A percentile compares a stretch with the other conserved stretches of the same genome.
These are phyloP conservation scores for Hozukius guyotensis DNA, from an alignment of 2,797 vertebrate species.

Conservation along the genomic window DNA sequence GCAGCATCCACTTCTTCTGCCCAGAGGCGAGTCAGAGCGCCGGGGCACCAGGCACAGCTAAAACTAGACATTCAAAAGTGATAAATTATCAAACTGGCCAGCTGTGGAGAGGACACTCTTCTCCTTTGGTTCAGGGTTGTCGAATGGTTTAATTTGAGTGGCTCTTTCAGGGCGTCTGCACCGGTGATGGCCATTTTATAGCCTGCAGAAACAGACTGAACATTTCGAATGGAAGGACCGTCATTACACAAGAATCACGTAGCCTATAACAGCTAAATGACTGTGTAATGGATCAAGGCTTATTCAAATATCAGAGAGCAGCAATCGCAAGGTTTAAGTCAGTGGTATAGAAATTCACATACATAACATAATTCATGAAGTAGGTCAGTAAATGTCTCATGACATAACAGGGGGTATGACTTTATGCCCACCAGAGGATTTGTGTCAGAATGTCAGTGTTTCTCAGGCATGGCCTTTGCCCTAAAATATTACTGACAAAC, in stretches of 20 bases:
- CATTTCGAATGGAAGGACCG: background rate
- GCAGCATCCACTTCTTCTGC: constrained; percentile 25
- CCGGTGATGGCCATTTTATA: background rate
- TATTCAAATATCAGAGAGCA: background rate
- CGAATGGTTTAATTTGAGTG: background rate
- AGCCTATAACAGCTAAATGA: background rate
- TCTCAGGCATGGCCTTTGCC: background rate
- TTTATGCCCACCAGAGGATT: background rate
- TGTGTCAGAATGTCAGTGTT: background rate
- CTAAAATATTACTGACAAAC: background rate
- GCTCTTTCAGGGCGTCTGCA: background rate
- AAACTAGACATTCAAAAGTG: constrained; percentile 34
- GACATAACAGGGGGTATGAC: background rate
- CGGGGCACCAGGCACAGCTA: background rate
- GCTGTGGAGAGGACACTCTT: background rate
- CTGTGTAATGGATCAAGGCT: background rate
- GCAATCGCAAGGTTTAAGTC: background rate
- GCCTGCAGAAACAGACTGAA: constrained; percentile 13
- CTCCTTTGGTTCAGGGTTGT: background rate
- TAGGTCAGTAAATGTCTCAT: constrained; percentile 49
- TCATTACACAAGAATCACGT: background rate
- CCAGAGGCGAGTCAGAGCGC: constrained; percentile 26
- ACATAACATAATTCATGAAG: constrained; percentile 9
- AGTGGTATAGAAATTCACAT: background rate
- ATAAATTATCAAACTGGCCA: constrained; percentile 27